Evolutionary conservation across 2,113 vertebrate genomes (phyloP).

Genomic region (Genyomyrus donnyi): DNA sequence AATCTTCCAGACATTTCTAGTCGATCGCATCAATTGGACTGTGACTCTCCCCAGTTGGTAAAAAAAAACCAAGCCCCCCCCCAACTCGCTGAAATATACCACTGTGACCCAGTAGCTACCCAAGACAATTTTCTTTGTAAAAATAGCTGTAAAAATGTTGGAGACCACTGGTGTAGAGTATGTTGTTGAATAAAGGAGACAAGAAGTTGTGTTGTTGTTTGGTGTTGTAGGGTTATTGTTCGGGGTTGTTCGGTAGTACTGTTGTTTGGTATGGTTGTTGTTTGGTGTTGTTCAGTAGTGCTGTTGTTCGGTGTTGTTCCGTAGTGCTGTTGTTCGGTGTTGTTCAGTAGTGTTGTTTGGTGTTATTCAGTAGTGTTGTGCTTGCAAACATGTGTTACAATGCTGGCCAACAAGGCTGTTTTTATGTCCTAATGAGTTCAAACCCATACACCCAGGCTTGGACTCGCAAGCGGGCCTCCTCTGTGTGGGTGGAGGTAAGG

Average conservation of each 20-base stretch:
- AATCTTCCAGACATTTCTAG: neutral
- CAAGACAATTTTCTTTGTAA: neutral
- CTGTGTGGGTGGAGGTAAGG: neutral
- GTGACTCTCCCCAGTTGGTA: neutral
- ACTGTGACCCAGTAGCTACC: neutral
- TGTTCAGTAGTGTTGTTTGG: too few species aligned
- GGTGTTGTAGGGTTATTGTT: too few species aligned
- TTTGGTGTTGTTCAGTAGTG: too few species aligned
- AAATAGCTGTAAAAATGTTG: neutral
- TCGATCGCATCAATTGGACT: neutral
- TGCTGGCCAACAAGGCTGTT: neutral
- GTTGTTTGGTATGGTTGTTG: too few species aligned
- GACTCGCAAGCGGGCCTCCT: neutral
- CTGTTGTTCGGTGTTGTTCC: too few species aligned
- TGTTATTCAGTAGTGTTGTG: neutral
- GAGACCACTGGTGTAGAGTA: neutral
- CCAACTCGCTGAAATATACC: neutral
- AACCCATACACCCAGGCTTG: neutral
- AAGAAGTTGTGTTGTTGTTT: neutral
- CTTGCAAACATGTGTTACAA: neutral
- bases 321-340: too few species aligned
- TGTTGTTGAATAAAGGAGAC: neutral
- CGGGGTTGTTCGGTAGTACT: too few species aligned
- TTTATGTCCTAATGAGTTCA: neutral
- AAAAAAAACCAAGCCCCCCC: neutral